Base-by-base conservation (phyloP, 2,113 vertebrate species). In the Vulpes vulpes region DNA sequence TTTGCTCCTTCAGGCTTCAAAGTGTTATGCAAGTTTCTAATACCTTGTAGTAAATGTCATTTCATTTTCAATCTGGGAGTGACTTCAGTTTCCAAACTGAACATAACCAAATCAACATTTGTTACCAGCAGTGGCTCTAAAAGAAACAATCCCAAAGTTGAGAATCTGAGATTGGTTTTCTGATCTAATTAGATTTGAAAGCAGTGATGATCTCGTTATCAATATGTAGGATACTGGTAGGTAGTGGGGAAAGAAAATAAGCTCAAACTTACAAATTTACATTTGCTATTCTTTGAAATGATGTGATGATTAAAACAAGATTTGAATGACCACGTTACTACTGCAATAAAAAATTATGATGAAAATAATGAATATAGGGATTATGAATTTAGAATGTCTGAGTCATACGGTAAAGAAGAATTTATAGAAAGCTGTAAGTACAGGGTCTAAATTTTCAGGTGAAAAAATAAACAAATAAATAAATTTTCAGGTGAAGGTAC, bases 141-240 rank as follows among this genome's bases (percentile, higher is more conserved):
- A 94, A 94, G 51, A 60, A 95, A 74, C 8, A 89, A 32, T 10
- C 38, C 14, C 17, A 32, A 82, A 86, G 60, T 67, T 57, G 8
- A 96, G 19, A 89, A 32, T 27, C 11, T 74, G 11, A 16, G 23
- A 65, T 19, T 60, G 3, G 5, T 67, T 95, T 65, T 74, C 65
- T 92, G 27, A 76, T 60, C 17, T 43, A 87, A 20, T 35, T 90
- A 91, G 7, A 84, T 67, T 89, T 95, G 55, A 89, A 82, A 73
- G 49, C 32, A 59, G 23, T 55, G 67, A 69, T 55, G 11, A 62
- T 25, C 38, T 80, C 14, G 9, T 84, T 86, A 32, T 20, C 53
- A 74, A 35, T 51, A 85, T 27, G 3, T 55, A 55, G 51, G 30
- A 80, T 49, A 43, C 0, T 38, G 19, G 32, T 60, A 49, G 6